Conservation (phyloP, 2,888 invertebrate species). For the Rhingia campestris region DNA sequence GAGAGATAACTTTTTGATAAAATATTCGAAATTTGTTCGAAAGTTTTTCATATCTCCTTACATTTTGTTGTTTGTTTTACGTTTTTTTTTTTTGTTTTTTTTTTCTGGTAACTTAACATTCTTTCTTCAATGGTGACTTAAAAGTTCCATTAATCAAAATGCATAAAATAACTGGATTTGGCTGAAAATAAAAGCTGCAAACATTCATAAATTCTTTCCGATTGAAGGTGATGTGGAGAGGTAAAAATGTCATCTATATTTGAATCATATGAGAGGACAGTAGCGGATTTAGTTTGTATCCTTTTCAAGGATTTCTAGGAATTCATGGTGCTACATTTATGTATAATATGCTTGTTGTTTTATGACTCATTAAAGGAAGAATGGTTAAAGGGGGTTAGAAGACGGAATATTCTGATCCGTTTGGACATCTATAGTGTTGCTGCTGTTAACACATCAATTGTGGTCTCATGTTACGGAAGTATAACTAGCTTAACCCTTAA, state of each 20-base stretch:
- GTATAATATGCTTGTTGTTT: no score
- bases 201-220: constrained; percentile 39
- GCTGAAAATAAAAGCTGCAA: constrained; percentile 37
- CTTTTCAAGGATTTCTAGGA: no score
- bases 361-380: no score
- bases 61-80: constrained; percentile 3
- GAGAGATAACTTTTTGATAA: constrained; percentile 45
- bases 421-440: no score
- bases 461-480: no score
- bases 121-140: constrained; percentile 46
- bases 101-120: neutral
- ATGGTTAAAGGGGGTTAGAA: no score
- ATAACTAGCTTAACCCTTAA: no score
- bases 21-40: constrained; percentile 60
- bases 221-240: neutral
- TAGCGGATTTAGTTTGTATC: constrained; percentile 1
- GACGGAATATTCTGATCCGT: no score
- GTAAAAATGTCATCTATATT: constrained; percentile 27
- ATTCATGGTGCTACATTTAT: no score
- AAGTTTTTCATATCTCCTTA: constrained; percentile 38
- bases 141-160: constrained; percentile 72
- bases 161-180: constrained; percentile 42
- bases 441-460: no score
- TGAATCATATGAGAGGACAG: constrained; percentile 15
- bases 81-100: constrained; percentile 15